These are phyloP conservation scores for Trigoniulus corallinus DNA, from an alignment of 1,140 invertebrate species.

Conservation along the genomic window DNA sequence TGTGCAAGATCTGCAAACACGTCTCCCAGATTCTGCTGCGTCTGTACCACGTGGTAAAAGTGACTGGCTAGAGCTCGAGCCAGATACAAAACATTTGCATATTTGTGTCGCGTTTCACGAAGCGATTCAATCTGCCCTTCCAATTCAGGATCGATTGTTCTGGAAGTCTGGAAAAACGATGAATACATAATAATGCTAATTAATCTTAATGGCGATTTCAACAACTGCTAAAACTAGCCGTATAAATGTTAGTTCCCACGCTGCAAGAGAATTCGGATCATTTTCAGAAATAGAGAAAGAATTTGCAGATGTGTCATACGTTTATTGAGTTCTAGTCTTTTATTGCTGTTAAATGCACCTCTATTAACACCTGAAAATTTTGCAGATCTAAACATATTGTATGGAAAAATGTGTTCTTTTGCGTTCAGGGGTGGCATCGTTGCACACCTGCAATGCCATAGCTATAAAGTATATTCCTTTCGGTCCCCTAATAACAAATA, in stretches of 20 bases:
- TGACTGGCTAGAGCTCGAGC: conserved; percentile 68
- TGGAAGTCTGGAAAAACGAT: conserved; percentile 35
- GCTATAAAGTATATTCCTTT: too few species aligned
- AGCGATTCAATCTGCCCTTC: conserved; percentile 82
- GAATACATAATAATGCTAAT: conserved; percentile 3
- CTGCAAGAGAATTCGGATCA: not conserved
- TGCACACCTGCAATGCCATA: too few species aligned
- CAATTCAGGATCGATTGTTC: conserved; percentile 76
- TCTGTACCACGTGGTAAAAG: conserved; percentile 74
- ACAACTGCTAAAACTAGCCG: not conserved
- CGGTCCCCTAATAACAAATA: too few species aligned
- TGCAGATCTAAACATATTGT: too few species aligned
- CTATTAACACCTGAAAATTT: too few species aligned
- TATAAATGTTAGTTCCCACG: not conserved
- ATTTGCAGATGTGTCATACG: not conserved
- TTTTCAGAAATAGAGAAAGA: not conserved
- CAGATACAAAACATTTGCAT: conserved; percentile 69
- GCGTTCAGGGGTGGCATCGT: too few species aligned
- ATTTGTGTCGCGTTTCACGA: conserved; percentile 85
- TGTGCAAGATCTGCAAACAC: conserved; percentile 89
- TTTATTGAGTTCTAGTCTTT: too few species aligned
- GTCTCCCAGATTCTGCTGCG: conserved; percentile 62
- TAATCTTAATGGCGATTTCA: not conserved
- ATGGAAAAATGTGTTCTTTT: too few species aligned
- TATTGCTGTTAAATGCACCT: too few species aligned